These are phyloP conservation scores for Trichomycterus rosablanca DNA, from an alignment of 2,113 vertebrate genomes.

Conservation along the genomic window DNA sequence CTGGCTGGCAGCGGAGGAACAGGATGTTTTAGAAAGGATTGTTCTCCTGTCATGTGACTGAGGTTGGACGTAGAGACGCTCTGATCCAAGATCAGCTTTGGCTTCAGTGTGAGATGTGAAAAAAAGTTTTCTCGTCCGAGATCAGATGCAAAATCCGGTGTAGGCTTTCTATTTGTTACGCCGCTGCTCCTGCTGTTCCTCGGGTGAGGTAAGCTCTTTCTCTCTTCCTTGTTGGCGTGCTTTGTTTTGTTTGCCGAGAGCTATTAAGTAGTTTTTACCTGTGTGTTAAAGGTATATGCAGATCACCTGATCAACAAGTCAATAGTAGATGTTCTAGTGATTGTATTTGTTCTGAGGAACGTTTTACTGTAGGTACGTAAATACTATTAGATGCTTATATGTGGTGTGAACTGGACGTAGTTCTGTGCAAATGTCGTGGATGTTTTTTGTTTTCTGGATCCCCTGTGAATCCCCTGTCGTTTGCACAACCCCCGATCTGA, in stretches of 20 bases:
- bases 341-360: no score
- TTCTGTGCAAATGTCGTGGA: no score
- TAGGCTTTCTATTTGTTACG: not conserved
- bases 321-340: no score
- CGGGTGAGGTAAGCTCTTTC: slow-evolving; percentile 31
- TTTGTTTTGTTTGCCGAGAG: slow-evolving; percentile 33
- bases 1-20: slow-evolving; percentile 38
- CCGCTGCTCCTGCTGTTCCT: not conserved
- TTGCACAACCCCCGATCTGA: no score
- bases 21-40: slow-evolving; percentile 51
- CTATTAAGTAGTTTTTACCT: slow-evolving; percentile 5
- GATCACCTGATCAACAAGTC: no score
- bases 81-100: slow-evolving; percentile 32
- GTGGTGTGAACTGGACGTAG: no score
- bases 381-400: no score
- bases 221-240: not conserved
- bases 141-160: not conserved
- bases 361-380: no score
- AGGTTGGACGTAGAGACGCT: not conserved
- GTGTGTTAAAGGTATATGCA: no score
- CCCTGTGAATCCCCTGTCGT: no score
- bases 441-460: no score
- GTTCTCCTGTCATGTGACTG: slow-evolving; percentile 46
- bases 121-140: slow-evolving; percentile 6
- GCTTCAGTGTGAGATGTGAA: slow-evolving; percentile 8